These are phyloP conservation scores for Zalophus californianus DNA, from an alignment of 2,797 vertebrate species.

Conservation along the genomic window DNA sequence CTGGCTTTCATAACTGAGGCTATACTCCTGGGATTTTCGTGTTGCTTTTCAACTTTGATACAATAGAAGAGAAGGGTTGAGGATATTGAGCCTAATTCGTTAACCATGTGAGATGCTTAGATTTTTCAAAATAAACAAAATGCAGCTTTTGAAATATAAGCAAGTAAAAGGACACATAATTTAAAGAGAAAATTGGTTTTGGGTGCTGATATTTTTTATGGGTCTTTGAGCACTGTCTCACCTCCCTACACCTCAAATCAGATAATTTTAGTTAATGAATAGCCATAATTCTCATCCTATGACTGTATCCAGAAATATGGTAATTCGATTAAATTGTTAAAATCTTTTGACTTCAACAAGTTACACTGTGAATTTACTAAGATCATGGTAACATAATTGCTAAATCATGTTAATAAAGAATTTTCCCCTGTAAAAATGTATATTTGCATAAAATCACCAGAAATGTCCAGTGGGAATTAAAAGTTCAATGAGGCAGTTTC, in stretches of 20 bases:
- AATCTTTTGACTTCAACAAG: conserved; percentile 1
- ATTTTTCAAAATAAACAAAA: conserved; percentile 62
- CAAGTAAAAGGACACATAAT: neutral
- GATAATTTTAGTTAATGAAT: neutral
- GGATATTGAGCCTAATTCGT: neutral
- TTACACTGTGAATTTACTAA: conserved; percentile 18
- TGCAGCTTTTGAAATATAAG: conserved; percentile 14
- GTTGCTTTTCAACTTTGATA: conserved; percentile 44
- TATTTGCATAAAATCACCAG: neutral
- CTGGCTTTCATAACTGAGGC: neutral
- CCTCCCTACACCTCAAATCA: neutral
- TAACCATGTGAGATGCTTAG: neutral
- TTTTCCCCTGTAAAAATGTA: neutral
- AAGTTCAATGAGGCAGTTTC: neutral
- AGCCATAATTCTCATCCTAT: neutral
- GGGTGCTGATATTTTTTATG: neutral
- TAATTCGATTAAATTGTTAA: neutral
- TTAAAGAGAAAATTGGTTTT: conserved; percentile 11
- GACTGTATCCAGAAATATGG: neutral
- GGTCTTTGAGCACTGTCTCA: neutral
- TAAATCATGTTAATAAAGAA: conserved; percentile 6
- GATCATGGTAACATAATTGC: neutral
- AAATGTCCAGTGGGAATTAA: neutral
- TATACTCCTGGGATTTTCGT: neutral
- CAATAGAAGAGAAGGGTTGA: conserved; percentile 37